Conservation (phyloP, 2,888 invertebrate genomes). For the Apeira syringaria region DNA sequence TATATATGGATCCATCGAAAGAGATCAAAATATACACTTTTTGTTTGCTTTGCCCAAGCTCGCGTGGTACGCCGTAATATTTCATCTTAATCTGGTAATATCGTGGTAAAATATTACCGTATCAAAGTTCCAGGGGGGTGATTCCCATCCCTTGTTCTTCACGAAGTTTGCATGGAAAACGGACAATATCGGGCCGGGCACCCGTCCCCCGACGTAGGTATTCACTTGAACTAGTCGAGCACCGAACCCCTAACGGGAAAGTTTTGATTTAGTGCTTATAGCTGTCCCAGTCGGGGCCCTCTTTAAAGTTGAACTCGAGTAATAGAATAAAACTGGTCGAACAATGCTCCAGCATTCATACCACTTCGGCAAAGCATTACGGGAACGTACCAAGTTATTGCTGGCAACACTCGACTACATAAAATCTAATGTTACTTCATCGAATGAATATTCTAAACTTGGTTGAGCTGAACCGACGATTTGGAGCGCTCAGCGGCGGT, state of each 20-base stretch:
- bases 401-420: constrained; percentile 50
- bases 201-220: constrained; percentile 54
- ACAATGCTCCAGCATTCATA: constrained; percentile 72
- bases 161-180: constrained; percentile 55
- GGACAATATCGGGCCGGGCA: constrained; percentile 55
- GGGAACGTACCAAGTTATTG: constrained; percentile 63
- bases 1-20: no score
- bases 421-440: constrained; percentile 62
- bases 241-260: constrained; percentile 65
- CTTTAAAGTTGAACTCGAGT: constrained; percentile 77
- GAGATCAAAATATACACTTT: constrained; percentile 15
- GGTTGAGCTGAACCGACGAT: constrained; percentile 39
- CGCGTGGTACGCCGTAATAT: constrained; percentile 15
- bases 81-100: constrained; percentile 36
- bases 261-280: constrained; percentile 83
- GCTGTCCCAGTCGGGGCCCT: constrained; percentile 70
- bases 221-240: constrained; percentile 65
- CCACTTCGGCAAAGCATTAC: constrained; percentile 48
- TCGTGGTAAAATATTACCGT: constrained; percentile 42
- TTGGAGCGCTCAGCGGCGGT: constrained; percentile 37
- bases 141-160: constrained; percentile 50
- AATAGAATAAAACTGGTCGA: constrained; percentile 80
- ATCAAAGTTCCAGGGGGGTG: constrained; percentile 40
- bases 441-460: constrained; percentile 66
- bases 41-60: constrained; percentile 13